A percentile compares a stretch with the other conserved stretches of the same genome.
Evolutionary conservation across 2,888 invertebrate species (phyloP).

Genomic region (Himalopsyche anomala): DNA sequence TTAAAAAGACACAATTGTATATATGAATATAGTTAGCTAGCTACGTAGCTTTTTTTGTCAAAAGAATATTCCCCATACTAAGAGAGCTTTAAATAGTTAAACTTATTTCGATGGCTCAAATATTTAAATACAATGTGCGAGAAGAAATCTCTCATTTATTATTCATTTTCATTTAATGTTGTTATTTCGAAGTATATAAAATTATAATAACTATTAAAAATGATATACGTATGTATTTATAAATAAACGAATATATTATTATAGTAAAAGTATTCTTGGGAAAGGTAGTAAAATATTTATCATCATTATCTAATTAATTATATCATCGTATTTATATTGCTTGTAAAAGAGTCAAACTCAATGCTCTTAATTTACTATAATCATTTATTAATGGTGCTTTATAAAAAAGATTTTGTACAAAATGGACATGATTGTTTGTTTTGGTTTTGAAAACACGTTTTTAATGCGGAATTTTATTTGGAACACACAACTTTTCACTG

Average conservation of each 20-base stretch:
- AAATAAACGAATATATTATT: slow-evolving; percentile 45
- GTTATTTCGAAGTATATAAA: slow-evolving; percentile 44
- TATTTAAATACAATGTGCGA: slow-evolving; percentile 66
- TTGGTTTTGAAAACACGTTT: slow-evolving; percentile 6
- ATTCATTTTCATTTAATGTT: slow-evolving; percentile 38
- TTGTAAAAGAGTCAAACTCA: slow-evolving; percentile 21
- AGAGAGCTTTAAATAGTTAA: slow-evolving; percentile 78
- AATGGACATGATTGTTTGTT: neutral
- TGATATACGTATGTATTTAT: slow-evolving; percentile 45
- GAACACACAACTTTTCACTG: no score
- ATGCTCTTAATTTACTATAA: slow-evolving; percentile 41
- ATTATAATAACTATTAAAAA: slow-evolving; percentile 44
- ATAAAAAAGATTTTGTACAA: neutral
- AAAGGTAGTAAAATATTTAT: slow-evolving; percentile 31
- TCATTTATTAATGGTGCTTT: slow-evolving; percentile 45
- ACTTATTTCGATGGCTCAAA: slow-evolving; percentile 71
- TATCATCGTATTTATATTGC: slow-evolving; percentile 12
- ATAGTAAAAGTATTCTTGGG: slow-evolving; percentile 35
- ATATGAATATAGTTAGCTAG: slow-evolving; percentile 5
- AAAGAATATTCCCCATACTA: slow-evolving; percentile 70
- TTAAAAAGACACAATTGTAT: neutral
- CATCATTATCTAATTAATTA: slow-evolving; percentile 33
- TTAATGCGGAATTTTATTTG: neutral
- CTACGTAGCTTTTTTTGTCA: slow-evolving; percentile 32
- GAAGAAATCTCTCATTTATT: slow-evolving; percentile 36